Base-by-base conservation (phyloP, 2,888 invertebrate species). In the Lamproptera curius region DNA sequence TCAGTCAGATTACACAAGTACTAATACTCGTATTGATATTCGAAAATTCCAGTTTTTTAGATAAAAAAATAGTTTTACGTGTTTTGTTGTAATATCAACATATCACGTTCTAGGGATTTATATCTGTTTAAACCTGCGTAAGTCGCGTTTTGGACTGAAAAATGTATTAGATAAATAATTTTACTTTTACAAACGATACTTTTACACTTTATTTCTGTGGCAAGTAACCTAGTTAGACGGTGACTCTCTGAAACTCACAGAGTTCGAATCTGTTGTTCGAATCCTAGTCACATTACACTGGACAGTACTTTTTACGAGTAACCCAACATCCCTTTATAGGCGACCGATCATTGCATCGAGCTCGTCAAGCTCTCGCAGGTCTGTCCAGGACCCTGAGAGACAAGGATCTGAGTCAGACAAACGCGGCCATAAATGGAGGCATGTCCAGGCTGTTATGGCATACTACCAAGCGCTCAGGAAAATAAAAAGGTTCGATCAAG, bases 391-490 rank as follows among this genome's bases (percentile, higher is more conserved):
- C 71, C 70, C 82, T 56, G 80, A 79, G 73, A 76, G 62, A 69
- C 77, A 65, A 52, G 79, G 64, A 58, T 76, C 85, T 59, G 82
- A 83, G 58, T 69, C 80, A 65, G 84, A 84, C 72, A 85, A 79
- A 77, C 76, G 80, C 56, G 89, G 86, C 75, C 94, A 94, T 89
- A 94, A 93, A 80, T 95, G 95, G 95, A 92, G 93, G 84, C 95
- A 94, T 89, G 92, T 95, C 68, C 91, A 94, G 76, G 95, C 95
- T 69, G 95, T 95, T 75, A 94, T 95, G 94, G 94, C 95, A 73
- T 94, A 95, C 90, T 95, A 95, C 91, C 93, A 94, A 88, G 92
- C 95, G 67, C 92, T 95, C 77, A 91, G 95, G 89, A 94, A 94
- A 90, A 95, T 95, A 89, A 95, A 95, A 93, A 95, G 95, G 95